phyloP scores from a whole-genome alignment of 2,797 vertebrate species.

The Pangasius sanitwongsei region DNA sequence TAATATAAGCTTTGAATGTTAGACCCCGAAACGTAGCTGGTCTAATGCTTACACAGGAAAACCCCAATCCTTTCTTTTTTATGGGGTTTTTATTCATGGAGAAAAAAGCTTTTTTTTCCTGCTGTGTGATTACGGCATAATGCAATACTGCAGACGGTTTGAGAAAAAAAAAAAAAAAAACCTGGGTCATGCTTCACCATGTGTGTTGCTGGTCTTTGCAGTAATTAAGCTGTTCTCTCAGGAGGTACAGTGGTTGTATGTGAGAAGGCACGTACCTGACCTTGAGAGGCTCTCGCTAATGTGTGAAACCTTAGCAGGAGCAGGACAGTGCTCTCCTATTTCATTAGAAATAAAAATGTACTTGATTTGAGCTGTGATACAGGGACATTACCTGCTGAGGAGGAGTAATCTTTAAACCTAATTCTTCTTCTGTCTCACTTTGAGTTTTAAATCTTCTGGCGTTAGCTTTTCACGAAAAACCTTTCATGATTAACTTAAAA shows the following conservation, averaged over 20 bases:
- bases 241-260: constrained; percentile 24
- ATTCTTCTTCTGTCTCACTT: neutral
- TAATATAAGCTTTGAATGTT: neutral
- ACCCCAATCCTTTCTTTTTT: neutral
- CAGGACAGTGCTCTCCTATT: constrained; percentile 50
- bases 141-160: neutral
- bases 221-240: constrained; percentile 42
- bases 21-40: neutral
- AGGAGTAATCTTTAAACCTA: constrained; percentile 28
- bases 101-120: constrained; percentile 4
- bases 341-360: constrained; percentile 70
- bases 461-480: neutral
- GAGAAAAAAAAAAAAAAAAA: neutral
- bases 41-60: neutral
- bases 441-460: neutral
- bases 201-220: constrained; percentile 35
- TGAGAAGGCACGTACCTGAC: constrained; percentile 59
- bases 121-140: constrained; percentile 3
- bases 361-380: constrained; percentile 69
- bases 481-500: neutral
- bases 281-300: constrained; percentile 61
- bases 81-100: constrained; percentile 27
- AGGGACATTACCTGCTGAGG: constrained; percentile 55
- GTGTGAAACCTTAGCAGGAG: constrained; percentile 60
- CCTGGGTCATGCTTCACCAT: constrained; percentile 2